Evolutionary conservation across 2,888 invertebrate genomes (phyloP).

Genomic region (Aphodius sticticus): DNA sequence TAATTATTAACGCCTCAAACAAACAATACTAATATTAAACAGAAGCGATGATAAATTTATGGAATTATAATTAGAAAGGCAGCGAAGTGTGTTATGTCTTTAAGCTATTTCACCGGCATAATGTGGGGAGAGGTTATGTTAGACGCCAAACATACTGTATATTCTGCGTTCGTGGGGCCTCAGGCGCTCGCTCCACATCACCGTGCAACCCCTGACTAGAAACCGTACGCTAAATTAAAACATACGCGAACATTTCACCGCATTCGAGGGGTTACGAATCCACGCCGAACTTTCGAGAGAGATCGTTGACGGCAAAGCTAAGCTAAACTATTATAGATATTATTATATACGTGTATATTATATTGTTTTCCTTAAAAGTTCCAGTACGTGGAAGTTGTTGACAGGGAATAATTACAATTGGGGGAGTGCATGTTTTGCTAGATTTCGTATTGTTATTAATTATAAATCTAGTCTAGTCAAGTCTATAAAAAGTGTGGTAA

Average conservation of each 20-base stretch:
- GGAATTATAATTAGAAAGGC: not conserved
- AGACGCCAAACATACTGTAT: not conserved
- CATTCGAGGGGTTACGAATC: not conserved
- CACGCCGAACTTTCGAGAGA: not conserved
- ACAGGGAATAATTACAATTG: not conserved
- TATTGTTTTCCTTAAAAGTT: not conserved
- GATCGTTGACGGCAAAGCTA: not conserved
- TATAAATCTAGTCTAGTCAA: too few species aligned
- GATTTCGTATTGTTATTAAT: too few species aligned
- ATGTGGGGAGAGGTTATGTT: not conserved
- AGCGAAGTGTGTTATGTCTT: not conserved
- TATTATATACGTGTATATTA: not conserved
- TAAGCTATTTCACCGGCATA: not conserved
- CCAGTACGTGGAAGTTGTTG: not conserved
- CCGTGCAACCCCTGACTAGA: not conserved
- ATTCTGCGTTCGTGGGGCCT: not conserved
- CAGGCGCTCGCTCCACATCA: not conserved
- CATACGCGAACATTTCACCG: not conserved
- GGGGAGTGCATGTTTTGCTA: not conserved
- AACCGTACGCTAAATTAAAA: not conserved
- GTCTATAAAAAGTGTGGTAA: not conserved
- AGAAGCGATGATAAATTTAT: not conserved
- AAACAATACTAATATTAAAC: conserved; percentile 4
- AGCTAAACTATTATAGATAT: not conserved
- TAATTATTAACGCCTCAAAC: not conserved